These are phyloP conservation scores for Brachionus plicatilis DNA, from an alignment of 1,140 invertebrate species.

Conservation along the genomic window DNA sequence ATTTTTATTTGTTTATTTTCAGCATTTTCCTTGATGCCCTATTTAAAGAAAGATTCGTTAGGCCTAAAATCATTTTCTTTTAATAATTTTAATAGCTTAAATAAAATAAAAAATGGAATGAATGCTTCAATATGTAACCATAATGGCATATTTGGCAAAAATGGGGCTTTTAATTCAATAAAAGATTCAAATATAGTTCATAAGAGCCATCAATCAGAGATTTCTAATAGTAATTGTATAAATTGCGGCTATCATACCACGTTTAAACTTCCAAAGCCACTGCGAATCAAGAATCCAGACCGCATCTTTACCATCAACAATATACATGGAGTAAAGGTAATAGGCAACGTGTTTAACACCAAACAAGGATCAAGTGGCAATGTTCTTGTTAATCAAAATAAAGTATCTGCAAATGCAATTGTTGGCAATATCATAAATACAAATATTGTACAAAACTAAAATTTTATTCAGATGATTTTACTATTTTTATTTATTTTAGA, in stretches of 20 bases:
- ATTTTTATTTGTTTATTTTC: too few relatives aligned
- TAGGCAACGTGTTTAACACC: background rate
- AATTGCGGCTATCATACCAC: background rate
- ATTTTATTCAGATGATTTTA: too few relatives aligned
- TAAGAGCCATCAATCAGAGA: background rate
- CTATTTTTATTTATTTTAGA: too few relatives aligned
- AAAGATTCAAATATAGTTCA: background rate
- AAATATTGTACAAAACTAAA: background rate
- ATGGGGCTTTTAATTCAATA: background rate
- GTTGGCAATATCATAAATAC: background rate
- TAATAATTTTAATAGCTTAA: background rate
- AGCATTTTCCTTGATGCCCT: background rate
- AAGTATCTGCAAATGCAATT: background rate
- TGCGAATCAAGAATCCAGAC: background rate
- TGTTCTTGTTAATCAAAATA: background rate
- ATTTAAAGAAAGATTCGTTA: background rate
- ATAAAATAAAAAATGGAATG: background rate
- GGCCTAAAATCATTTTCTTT: background rate
- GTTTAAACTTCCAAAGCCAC: background rate
- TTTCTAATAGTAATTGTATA: background rate
- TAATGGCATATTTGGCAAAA: background rate
- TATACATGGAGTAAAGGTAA: background rate
- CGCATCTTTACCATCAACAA: background rate
- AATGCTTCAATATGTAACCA: background rate
- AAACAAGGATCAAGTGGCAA: background rate